Evolutionary conservation across 2,113 vertebrate genomes (phyloP).

Genomic region (Phaethon lepturus): DNA sequence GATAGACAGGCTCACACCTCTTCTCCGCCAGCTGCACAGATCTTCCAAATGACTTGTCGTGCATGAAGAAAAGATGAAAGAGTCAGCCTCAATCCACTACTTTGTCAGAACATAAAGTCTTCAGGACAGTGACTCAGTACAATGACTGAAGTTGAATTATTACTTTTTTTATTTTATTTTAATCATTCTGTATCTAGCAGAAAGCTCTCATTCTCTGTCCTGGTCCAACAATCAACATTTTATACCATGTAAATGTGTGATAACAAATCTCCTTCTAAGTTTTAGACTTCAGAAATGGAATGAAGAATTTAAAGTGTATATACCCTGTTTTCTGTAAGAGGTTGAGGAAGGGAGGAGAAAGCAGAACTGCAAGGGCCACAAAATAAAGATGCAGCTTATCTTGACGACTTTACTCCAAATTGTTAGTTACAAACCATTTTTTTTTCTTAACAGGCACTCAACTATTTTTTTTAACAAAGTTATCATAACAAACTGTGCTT

Average conservation of each 20-base stretch:
- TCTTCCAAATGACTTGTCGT: constrained; percentile 24
- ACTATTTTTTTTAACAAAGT: background rate
- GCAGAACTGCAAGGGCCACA: background rate
- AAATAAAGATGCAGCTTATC: background rate
- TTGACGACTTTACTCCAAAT: background rate
- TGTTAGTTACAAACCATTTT: background rate
- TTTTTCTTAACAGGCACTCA: background rate
- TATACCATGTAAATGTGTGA: background rate
- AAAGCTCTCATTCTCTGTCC: constrained; percentile 6
- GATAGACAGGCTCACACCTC: constrained; percentile 13
- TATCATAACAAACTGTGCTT: background rate
- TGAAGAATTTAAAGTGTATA: background rate
- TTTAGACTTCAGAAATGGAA: background rate
- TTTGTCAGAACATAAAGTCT: constrained; percentile 60
- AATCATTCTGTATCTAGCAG: constrained; percentile 19
- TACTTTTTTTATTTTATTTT: constrained; percentile 12
- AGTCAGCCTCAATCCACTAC: constrained; percentile 24
- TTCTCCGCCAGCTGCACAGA: constrained; percentile 6
- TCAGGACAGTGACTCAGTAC: constrained; percentile 66
- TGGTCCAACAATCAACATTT: background rate
- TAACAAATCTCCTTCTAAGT: background rate
- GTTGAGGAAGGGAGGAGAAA: background rate
- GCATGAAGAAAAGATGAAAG: constrained; percentile 12
- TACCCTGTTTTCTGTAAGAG: background rate
- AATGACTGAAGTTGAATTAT: constrained; percentile 33